These are phyloP conservation scores for Netelia inedita DNA, from an alignment of 2,888 invertebrate genomes.

Conservation along the genomic window DNA sequence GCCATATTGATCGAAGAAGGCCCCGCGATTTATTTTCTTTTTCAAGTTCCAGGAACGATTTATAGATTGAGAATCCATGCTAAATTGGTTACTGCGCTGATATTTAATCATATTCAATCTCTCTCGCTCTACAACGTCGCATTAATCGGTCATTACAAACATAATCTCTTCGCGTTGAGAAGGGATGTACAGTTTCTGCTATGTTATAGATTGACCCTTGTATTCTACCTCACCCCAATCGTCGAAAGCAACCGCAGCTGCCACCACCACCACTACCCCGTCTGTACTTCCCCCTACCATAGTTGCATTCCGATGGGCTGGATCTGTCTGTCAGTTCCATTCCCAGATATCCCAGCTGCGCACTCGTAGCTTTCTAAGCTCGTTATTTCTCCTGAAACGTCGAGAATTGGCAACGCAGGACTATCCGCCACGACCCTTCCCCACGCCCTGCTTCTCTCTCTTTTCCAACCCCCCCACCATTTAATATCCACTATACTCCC, in stretches of 20 bases:
- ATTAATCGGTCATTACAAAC: background rate
- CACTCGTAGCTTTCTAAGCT: constrained; percentile 66
- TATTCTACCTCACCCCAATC: constrained; percentile 18
- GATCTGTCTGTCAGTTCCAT: constrained; percentile 54
- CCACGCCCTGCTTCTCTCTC: constrained; percentile 40
- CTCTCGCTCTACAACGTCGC: background rate
- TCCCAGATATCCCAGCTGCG: constrained; percentile 62
- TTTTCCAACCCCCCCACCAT: constrained; percentile 41
- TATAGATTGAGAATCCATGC: constrained; percentile 4
- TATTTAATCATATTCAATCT: constrained; percentile 3
- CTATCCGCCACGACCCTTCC: constrained; percentile 17
- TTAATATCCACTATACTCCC: constrained; percentile 36
- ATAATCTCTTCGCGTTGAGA: background rate
- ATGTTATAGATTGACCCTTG: constrained; percentile 57
- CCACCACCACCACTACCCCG: constrained; percentile 17
- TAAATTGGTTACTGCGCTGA: constrained; percentile 41
- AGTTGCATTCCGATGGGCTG: constrained; percentile 3
- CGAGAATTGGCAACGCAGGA: constrained; percentile 68
- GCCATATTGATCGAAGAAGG: constrained; percentile 63
- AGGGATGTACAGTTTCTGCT: background rate
- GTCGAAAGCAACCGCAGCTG: constrained; percentile 8
- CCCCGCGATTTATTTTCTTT: background rate
- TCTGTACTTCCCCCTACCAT: constrained; percentile 48
- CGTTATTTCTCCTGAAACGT: constrained; percentile 58
- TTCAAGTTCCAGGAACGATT: background rate